Percentiles rank a stretch among this genome's conserved stretches.
Evolutionary conservation across 2,888 invertebrate genomes (phyloP).

Genomic region (Perdita meconis): DNA sequence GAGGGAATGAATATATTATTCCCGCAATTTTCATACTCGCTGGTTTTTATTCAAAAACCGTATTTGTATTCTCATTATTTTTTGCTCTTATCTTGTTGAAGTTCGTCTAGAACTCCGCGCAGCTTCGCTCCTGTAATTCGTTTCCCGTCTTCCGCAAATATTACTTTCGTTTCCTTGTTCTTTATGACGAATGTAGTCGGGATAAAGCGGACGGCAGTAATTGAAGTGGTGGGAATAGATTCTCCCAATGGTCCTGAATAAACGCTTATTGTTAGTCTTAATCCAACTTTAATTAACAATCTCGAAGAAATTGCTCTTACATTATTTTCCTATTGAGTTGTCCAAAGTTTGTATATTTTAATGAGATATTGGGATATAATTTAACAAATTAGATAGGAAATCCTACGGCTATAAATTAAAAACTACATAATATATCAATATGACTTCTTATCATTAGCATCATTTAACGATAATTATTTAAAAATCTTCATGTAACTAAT

Average conservation of each 20-base stretch:
- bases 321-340: not conserved
- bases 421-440: no score
- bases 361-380: no score
- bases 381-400: no score
- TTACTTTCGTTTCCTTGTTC: conserved; percentile 17
- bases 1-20: conserved; percentile 2
- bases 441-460: no score
- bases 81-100: not conserved
- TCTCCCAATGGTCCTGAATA: no score
- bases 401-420: no score
- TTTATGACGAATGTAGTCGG: not conserved
- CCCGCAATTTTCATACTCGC: conserved; percentile 28
- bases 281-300: conserved; percentile 15
- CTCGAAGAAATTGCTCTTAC: conserved; percentile 8
- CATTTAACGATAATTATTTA: no score
- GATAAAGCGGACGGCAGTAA: not conserved
- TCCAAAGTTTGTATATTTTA: not conserved
- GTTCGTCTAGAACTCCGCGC: conserved; percentile 1
- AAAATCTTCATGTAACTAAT: no score
- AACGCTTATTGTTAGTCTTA: not conserved
- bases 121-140: conserved; percentile 15
- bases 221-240: no score
- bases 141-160: conserved; percentile 8
- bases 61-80: conserved; percentile 46
- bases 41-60: conserved; percentile 32